Evolutionary conservation across 2,113 vertebrate species (phyloP).

Genomic region (Stegostoma tigrinum): DNA sequence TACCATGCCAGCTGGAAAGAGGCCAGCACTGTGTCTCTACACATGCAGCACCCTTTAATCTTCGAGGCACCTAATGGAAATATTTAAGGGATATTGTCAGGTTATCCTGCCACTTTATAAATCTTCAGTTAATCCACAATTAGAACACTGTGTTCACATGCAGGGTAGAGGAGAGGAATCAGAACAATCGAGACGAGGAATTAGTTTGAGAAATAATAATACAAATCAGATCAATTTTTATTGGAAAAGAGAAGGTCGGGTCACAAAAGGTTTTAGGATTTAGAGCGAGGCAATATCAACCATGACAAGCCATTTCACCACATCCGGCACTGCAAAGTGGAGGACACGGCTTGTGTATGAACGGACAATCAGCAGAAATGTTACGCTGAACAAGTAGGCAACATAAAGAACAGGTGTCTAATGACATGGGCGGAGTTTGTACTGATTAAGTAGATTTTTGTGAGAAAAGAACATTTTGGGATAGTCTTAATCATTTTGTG

Average conservation of each 20-base stretch:
- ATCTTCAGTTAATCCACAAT: neutral
- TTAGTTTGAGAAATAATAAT: neutral
- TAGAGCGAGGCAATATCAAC: too few relatives aligned
- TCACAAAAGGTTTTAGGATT: neutral
- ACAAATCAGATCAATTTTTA: neutral
- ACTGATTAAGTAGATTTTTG: neutral
- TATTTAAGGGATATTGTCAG: neutral
- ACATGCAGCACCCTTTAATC: neutral
- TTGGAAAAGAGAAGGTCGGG: neutral
- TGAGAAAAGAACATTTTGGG: neutral
- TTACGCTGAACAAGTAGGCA: neutral
- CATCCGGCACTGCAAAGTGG: too few relatives aligned
- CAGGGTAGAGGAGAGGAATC: neutral
- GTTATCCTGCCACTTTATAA: neutral
- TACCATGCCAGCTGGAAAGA: neutral
- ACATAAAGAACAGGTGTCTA: neutral
- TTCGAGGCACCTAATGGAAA: neutral
- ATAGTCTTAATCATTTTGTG: neutral
- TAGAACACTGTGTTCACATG: neutral
- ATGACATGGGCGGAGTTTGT: neutral
- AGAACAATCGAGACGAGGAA: neutral
- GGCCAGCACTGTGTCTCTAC: neutral
- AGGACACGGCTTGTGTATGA: neutral
- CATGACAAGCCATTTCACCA: too few relatives aligned
- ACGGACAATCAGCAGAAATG: neutral